Evolutionary conservation across 2,888 invertebrate genomes (phyloP), one percentile per base, ranked within the genome.

Genomic region (Drosophila mayaguana): DNA sequence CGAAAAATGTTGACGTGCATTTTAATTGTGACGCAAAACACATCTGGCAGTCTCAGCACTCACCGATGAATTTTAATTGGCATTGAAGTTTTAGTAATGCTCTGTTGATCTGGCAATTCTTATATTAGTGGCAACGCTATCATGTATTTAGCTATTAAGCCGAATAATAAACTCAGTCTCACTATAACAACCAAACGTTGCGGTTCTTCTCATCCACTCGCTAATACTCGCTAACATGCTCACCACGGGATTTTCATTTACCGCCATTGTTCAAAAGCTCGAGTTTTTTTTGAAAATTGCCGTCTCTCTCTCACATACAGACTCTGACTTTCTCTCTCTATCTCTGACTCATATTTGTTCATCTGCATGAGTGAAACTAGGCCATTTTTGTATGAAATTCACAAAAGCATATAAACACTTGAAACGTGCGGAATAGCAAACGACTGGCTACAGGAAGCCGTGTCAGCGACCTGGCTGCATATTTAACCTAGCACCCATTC

Each of bases 321-420:
- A n/a, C n/a, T 40, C 40, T 0, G 8, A 8, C 2, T 8, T 7
- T 16, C 16, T 8, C 38, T n/a, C 16, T 8, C 22, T 16, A 8
- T 4, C 46, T 22, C 45, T n/a, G 38, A 12, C 18, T 7, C 32
- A 34, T 50, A n/a, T 48, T 18, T 20, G 20, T 1, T 34, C 20
- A 20, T 9, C n/a, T 56, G 7, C 40, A 11, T 6, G 25, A 34
- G 16, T 18, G 32, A 67, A 77, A 71, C 68, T 81, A 63, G 71
- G 75, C 28, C 72, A 76, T 53, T 71, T 74, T 60, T 7, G 42
- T 70, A 63, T 69, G 66, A 73, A 72, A 73, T 75, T 80, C 72
- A 57, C 64, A 72, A 63, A 72, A 67, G 77, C 71, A 69, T 54
- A 62, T 60, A 56, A 72, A 60, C 69, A 63, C 66, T 62, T 48